These are phyloP conservation scores for Pterois miles DNA, from an alignment of 2,797 vertebrate species.

Conservation along the genomic window DNA sequence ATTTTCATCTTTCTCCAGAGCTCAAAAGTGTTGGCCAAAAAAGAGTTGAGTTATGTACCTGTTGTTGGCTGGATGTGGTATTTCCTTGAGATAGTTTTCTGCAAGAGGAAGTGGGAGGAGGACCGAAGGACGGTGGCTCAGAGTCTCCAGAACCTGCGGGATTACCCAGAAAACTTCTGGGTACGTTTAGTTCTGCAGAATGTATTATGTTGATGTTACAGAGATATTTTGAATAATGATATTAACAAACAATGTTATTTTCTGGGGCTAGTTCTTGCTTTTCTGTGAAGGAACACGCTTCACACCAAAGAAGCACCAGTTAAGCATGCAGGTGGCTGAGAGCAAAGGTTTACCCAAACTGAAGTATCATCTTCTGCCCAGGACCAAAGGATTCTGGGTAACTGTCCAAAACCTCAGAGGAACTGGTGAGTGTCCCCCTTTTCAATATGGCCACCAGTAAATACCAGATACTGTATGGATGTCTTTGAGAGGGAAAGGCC, in stretches of 20 bases:
- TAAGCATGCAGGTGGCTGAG: conserved; percentile 97
- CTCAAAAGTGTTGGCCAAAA: conserved; percentile 96
- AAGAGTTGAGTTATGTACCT: conserved; percentile 93
- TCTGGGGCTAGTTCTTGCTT: conserved; percentile 89
- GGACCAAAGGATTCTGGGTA: conserved; percentile 95
- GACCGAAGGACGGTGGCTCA: conserved; percentile 88
- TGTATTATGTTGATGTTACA: neutral
- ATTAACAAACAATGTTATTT: neutral
- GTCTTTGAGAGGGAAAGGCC: neutral
- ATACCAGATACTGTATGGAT: neutral
- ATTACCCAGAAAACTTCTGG: conserved; percentile 95
- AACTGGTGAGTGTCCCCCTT: conserved; percentile 86
- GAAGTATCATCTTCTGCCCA: conserved; percentile 94
- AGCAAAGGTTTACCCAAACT: conserved; percentile 95
- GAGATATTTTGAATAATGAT: neutral
- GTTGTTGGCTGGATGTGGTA: conserved; percentile 99
- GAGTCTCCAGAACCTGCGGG: conserved; percentile 88
- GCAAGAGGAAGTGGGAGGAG: conserved; percentile 96
- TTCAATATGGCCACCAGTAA: neutral
- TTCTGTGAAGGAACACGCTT: conserved; percentile 97
- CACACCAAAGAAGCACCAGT: conserved; percentile 92
- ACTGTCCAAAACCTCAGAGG: conserved; percentile 93
- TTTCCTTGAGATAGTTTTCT: conserved; percentile 97
- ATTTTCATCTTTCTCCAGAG: conserved; percentile 80
- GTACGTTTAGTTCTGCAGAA: conserved; percentile 69